A percentile compares a stretch with the other conserved stretches of the same genome.
Conservation (phyloP, 2,888 invertebrate genomes). For the Rhingia campestris region DNA sequence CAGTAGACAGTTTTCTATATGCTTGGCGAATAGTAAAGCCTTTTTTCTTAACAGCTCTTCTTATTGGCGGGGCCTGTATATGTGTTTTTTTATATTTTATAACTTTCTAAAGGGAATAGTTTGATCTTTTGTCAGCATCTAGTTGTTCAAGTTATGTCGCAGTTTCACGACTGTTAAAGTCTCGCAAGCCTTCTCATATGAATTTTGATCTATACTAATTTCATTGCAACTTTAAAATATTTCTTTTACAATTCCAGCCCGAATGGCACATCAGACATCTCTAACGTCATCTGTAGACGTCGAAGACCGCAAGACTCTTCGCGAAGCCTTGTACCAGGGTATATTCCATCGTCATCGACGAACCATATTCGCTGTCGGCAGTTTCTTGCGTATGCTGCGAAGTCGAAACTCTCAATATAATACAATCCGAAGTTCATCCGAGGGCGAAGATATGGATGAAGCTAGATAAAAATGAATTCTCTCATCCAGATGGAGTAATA, state of each 20-base stretch:
- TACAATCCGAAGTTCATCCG: constrained; percentile 86
- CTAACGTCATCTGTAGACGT: constrained; percentile 86
- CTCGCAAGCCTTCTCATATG: too few species aligned
- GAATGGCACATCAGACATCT: constrained; percentile 86
- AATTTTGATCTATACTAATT: too few species aligned
- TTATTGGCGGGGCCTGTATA: too few species aligned
- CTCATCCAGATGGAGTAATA: constrained; percentile 4
- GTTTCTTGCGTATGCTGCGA: constrained; percentile 89
- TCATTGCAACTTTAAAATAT: not conserved
- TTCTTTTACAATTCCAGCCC: constrained; percentile 79
- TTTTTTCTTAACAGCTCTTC: too few species aligned
- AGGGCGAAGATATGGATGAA: constrained; percentile 82
- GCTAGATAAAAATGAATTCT: constrained; percentile 80
- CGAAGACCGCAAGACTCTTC: constrained; percentile 87
- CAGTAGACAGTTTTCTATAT: too few species aligned
- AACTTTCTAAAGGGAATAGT: too few species aligned
- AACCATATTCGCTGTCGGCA: constrained; percentile 90
- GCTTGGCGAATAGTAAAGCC: too few species aligned
- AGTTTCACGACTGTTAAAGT: too few species aligned
- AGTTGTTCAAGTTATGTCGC: too few species aligned
- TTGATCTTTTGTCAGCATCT: too few species aligned
- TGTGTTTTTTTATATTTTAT: too few species aligned
- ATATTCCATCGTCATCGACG: constrained; percentile 90
- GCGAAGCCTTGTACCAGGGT: constrained; percentile 90
- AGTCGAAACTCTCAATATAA: constrained; percentile 90